A percentile compares a stretch with the other conserved stretches of the same genome.
Evolutionary conservation across 2,113 vertebrate genomes (phyloP).

Genomic region (Lepisosteus oculatus): DNA sequence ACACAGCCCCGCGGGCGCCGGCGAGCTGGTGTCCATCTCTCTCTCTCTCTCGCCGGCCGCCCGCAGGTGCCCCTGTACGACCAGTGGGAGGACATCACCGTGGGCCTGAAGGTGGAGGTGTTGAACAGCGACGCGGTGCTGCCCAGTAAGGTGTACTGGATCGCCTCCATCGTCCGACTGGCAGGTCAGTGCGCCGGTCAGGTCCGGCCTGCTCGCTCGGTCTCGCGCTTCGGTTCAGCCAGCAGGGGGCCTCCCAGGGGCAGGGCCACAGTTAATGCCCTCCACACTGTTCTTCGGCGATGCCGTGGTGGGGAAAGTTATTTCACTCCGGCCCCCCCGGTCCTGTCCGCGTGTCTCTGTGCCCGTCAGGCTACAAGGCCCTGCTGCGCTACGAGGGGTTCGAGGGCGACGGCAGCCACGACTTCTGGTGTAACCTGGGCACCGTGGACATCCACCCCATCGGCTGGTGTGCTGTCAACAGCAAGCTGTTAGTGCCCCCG

Average conservation of each 20-base stretch:
- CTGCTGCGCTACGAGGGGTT: conserved; percentile 89
- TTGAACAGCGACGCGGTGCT: conserved; percentile 85
- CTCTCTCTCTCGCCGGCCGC: background rate
- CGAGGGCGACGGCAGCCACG: conserved; percentile 74
- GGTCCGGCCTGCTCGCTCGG: too few species aligned
- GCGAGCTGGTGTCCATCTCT: background rate
- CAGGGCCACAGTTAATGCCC: background rate
- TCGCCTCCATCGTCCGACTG: conserved; percentile 79
- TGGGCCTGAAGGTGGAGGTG: conserved; percentile 91
- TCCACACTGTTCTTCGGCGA: too few species aligned
- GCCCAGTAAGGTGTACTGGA: conserved; percentile 93
- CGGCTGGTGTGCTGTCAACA: conserved; percentile 92
- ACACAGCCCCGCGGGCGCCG: too few species aligned
- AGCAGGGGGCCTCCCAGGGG: background rate
- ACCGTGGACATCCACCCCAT: conserved; percentile 88
- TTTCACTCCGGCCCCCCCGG: background rate
- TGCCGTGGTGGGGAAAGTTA: too few species aligned
- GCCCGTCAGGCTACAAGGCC: conserved; percentile 79
- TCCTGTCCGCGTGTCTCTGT: background rate
- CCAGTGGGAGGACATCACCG: conserved; percentile 86
- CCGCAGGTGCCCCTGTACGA: conserved; percentile 80
- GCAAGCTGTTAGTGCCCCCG: conserved; percentile 92
- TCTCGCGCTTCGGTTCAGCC: too few species aligned
- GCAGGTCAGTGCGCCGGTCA: conserved; percentile 65
- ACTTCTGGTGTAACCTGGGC: conserved; percentile 93